Evolutionary conservation across 2,797 vertebrate genomes (phyloP).

Genomic region (Trachurus trachurus): DNA sequence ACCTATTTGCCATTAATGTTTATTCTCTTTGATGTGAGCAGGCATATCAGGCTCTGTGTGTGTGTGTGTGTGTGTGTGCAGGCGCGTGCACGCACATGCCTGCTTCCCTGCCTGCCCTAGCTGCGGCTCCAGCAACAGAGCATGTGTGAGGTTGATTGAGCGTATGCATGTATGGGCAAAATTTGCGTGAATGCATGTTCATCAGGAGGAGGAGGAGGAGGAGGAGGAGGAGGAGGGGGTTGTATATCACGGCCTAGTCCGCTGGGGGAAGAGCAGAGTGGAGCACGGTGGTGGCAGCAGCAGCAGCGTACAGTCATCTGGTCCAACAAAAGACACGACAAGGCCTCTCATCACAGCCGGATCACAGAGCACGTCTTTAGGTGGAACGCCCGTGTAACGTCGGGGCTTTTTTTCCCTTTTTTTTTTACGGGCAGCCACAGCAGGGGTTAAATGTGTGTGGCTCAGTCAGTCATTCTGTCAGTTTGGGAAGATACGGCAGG

Average conservation of each 20-base stretch:
- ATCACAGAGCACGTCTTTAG: slow-evolving; percentile 78
- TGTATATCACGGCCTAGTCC: slow-evolving; percentile 48
- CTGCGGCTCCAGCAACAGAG: slow-evolving; percentile 9
- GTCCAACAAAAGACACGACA: slow-evolving; percentile 65
- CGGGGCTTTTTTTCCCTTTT: no score
- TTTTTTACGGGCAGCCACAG: slow-evolving; percentile 54
- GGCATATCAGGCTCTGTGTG: slow-evolving; percentile 66
- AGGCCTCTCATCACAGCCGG: slow-evolving; percentile 73
- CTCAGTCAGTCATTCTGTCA: slow-evolving; percentile 77
- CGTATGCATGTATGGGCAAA: slow-evolving; percentile 54
- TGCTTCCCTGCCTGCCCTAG: no score
- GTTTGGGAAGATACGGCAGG: slow-evolving; percentile 38
- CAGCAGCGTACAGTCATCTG: slow-evolving; percentile 66
- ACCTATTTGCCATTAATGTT: slow-evolving; percentile 89
- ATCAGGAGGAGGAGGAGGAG: background rate
- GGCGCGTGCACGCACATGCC: background rate
- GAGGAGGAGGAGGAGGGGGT: background rate
- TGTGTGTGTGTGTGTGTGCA: slow-evolving; percentile 23
- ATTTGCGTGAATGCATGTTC: slow-evolving; percentile 52
- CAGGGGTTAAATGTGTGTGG: slow-evolving; percentile 73
- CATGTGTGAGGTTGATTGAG: slow-evolving; percentile 64
- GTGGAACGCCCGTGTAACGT: no score
- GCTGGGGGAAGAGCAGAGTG: slow-evolving; percentile 59
- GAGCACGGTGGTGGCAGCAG: slow-evolving; percentile 44
- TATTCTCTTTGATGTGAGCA: slow-evolving; percentile 88